Percentiles rank a stretch among this genome's conserved stretches.
Conservation (phyloP, 2,113 vertebrate species). For the Dipodomys ordii region DNA sequence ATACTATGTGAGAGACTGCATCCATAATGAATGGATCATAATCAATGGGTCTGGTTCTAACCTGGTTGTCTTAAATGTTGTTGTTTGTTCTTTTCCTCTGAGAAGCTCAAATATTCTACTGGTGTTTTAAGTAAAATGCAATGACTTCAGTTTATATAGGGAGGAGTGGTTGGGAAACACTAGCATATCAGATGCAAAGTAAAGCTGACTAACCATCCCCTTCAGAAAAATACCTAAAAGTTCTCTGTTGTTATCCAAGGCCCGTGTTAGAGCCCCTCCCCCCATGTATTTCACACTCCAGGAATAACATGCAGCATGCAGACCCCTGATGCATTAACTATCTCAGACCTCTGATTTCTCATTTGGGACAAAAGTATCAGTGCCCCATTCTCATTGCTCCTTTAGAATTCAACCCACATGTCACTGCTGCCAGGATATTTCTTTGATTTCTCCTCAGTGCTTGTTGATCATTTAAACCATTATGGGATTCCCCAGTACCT, state of each 20-base stretch:
- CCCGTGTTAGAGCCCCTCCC: background rate
- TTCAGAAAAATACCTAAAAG: constrained; percentile 11
- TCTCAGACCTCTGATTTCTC: background rate
- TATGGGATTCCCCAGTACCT: background rate
- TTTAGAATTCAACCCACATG: background rate
- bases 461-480: no score
- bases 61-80: background rate
- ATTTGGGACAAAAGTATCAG: background rate
- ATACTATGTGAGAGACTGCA: background rate
- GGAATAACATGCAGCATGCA: background rate
- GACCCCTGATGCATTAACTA: background rate
- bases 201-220: constrained; percentile 46
- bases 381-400: background rate
- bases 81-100: background rate
- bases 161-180: constrained; percentile 13
- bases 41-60: background rate
- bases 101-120: background rate
- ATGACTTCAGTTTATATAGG: background rate
- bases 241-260: background rate
- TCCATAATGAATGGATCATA: background rate
- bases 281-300: background rate
- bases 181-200: constrained; percentile 61
- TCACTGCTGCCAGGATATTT: background rate
- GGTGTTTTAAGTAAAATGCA: constrained; percentile 36
- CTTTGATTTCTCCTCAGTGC: background rate